Base-by-base conservation (phyloP, 2,888 invertebrate genomes). In the Metopia argyrocephala region DNA sequence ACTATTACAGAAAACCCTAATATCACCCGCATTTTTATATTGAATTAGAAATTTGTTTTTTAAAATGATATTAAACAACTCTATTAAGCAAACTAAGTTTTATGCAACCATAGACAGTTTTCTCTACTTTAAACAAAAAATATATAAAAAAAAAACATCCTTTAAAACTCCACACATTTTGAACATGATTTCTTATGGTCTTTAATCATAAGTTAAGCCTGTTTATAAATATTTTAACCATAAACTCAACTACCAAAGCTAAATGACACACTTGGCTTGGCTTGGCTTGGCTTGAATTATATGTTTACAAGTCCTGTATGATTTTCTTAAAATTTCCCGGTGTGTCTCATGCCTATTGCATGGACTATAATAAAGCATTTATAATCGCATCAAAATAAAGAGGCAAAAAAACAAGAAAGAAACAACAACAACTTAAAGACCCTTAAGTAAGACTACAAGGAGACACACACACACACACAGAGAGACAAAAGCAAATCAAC, bases 301-400 rank as follows among this genome's bases (percentile, higher is more conserved):
- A 31, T 61, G 28, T 65, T 50, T 38, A 31, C 20, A 45, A 38
- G 52, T 65, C 28, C 50, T 57, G 57, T 15, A 61, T 27, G 38
- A 59, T 65, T 21, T 59, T 54, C 23, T 52, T 57, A n/a, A 21
- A 20, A n/a, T 38, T 2, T 70, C 57, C 45, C 38, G 28, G 45
- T 15, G 2, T 61, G 71, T 52, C 65, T 78, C 28, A 54, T 46
- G 71, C 65, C 31, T 28, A 78, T 66, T 71, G 45, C 65, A 28
- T 52, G 56, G 46, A 68, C 68, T 61, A 69, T 52, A 38, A 38
- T 38, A 70, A 76, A 66, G 73, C 69, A 74, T 81, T 81, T 81
- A 78, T 78, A 78, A 81, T 71, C 70, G 59, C 54, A 74, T 74
- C 69, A 74, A 48, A 38, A 38, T 38, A 52, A 50, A 27, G 3